These are phyloP conservation scores for Akabosia matsudoensis DNA, from an alignment of 1,140 invertebrate species.

Conservation along the genomic window DNA sequence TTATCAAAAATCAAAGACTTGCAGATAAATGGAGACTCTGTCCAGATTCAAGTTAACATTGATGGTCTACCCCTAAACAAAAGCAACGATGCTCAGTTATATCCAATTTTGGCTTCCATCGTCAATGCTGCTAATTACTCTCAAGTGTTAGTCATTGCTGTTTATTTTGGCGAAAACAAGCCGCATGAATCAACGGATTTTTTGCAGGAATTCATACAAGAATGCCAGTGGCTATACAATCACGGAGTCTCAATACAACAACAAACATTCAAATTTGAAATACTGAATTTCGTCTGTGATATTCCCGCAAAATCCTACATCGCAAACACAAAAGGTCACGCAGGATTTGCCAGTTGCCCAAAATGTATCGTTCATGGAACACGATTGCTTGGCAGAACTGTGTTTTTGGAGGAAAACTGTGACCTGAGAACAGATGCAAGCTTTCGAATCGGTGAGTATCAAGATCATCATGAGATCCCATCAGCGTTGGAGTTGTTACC, in stretches of 20 bases:
- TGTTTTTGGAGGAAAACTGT: not conserved
- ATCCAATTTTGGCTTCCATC: not conserved
- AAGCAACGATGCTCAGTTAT: not conserved
- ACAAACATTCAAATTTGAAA: not conserved
- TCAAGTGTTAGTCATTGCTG: conserved; percentile 35
- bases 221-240: conserved; percentile 9
- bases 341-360: not conserved
- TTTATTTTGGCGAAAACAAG: conserved; percentile 43
- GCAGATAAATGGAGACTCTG: too few relatives aligned
- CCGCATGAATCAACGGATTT: conserved; percentile 31
- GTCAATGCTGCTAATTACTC: not conserved
- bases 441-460: not conserved
- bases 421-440: not conserved
- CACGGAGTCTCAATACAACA: not conserved
- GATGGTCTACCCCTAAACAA: not conserved
- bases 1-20: not conserved
- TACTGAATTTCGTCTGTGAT: not conserved
- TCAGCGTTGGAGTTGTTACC: conserved; percentile 11
- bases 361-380: not conserved
- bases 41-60: not conserved
- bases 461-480: conserved; percentile 26
- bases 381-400: not conserved
- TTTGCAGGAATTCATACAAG: conserved; percentile 38
- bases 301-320: not conserved
- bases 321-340: not conserved